These are phyloP conservation scores for Hipparchia sbordonii DNA, from an alignment of 2,888 invertebrate genomes.

Conservation along the genomic window DNA sequence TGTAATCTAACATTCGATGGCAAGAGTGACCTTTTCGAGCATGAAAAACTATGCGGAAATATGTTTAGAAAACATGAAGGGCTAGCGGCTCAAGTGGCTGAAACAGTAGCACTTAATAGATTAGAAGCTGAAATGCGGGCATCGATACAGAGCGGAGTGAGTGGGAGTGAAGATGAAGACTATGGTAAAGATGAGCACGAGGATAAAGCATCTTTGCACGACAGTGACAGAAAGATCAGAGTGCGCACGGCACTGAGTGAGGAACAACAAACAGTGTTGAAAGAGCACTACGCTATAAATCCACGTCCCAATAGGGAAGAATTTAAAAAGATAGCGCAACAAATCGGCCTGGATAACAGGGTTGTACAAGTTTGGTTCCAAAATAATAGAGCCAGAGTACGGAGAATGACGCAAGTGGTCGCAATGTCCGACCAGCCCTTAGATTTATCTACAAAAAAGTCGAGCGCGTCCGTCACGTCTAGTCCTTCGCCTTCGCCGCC, in stretches of 20 bases:
- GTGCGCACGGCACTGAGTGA: slow-evolving; percentile 97
- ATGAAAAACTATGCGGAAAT: slow-evolving; percentile 86
- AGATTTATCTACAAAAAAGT: slow-evolving; percentile 94
- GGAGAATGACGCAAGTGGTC: slow-evolving; percentile 83
- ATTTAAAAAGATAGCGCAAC: slow-evolving; percentile 93
- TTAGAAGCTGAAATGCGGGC: slow-evolving; percentile 77
- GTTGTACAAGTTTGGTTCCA: slow-evolving; percentile 98
- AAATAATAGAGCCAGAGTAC: slow-evolving; percentile 95
- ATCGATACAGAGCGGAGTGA: slow-evolving; percentile 76
- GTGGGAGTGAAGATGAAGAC: slow-evolving; percentile 86
- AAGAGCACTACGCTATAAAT: slow-evolving; percentile 94
- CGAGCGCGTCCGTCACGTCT: slow-evolving; percentile 78
- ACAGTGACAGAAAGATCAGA: slow-evolving; percentile 90
- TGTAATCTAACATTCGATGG: slow-evolving; percentile 84
- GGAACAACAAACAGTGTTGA: slow-evolving; percentile 94
- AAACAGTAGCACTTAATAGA: slow-evolving; percentile 83
- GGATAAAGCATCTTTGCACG: slow-evolving; percentile 81
- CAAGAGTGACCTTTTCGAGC: slow-evolving; percentile 85
- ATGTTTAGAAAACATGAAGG: slow-evolving; percentile 86
- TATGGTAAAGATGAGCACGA: slow-evolving; percentile 76
- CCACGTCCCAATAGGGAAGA: slow-evolving; percentile 97
- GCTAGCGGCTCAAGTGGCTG: slow-evolving; percentile 89
- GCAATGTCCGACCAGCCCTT: slow-evolving; percentile 89
- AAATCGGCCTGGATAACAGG: slow-evolving; percentile 88
- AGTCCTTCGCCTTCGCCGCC: slow-evolving; percentile 85